Evolutionary conservation across 2,888 invertebrate genomes (phyloP), one percentile per base, ranked within the genome.

Genomic region (Melanotus villosus): DNA sequence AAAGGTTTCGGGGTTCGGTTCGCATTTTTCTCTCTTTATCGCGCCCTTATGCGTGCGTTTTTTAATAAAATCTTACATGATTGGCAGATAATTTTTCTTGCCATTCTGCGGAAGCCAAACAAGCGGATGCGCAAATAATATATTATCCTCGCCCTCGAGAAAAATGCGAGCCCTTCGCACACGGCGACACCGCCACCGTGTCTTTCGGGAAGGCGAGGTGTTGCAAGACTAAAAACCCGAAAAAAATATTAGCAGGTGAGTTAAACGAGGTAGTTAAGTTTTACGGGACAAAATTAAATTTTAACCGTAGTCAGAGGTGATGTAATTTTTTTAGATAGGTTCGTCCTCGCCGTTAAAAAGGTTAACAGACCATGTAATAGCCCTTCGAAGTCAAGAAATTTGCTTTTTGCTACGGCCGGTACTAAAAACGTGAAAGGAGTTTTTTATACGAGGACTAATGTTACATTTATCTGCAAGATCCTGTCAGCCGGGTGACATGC

Each of bases 401-500:
- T 60, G 43, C 45, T 47, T 47, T 52, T 50, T 62, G 36, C 5
- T 21, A 16, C 23, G 12, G 21, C 16, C 34, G 23, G 23, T 52
- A 19, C 32, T 45, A 45, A 59, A 60, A 43, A 45, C 59, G 14
- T 23, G 41, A 21, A 41, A 10, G 21, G 32, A 3, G 30, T 52
- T 52, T 47, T 52, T 32, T 12, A 26, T 47, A 12, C 47, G 43
- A 45, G 50, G 50, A 52, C 38, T 62, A 62, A 62, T 62, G 50
- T 52, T 52, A 38, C 50, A 52, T 52, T 62, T 62, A 62, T 62
- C 50, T 62, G 45, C 32, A 60, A 50, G 50, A 38, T 52, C 59
- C 59, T 59, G 59, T 59, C 45, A 30, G 60, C 36, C 52, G 52
- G 19, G 47, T 52, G 62, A 62, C 62, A 62, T 36, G 62, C 23